Conservation (phyloP, 2,113 vertebrate species). For the Lathamus discolor region DNA sequence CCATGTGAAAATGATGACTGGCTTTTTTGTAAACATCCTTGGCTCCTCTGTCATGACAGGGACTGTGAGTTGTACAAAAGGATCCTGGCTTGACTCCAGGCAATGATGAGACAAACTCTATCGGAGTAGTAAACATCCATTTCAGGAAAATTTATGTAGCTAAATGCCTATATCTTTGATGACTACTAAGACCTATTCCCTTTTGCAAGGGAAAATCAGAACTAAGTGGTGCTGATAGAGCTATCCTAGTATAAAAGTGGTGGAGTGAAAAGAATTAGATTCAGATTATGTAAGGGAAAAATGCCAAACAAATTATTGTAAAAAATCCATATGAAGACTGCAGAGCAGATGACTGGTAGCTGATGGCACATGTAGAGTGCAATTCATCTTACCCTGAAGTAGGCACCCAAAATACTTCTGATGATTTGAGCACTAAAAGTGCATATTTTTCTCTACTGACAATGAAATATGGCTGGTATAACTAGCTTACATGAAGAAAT, state of each 20-base stretch:
- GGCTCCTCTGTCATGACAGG: neutral
- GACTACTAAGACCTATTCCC: neutral
- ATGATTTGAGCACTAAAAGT: neutral
- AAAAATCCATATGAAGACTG: neutral
- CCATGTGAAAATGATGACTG: constrained; percentile 41
- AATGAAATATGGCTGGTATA: neutral
- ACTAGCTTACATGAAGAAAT: neutral
- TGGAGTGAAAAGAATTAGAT: neutral
- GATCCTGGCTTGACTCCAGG: constrained; percentile 47
- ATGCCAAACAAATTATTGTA: neutral
- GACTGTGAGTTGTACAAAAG: constrained; percentile 35
- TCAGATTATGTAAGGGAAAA: neutral
- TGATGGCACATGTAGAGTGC: neutral
- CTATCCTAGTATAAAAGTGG: neutral
- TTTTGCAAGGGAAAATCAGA: constrained; percentile 3
- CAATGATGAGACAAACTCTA: constrained; percentile 14
- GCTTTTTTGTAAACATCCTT: constrained; percentile 52
- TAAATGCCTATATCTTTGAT: neutral
- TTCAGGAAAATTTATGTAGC: neutral
- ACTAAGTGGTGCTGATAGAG: neutral
- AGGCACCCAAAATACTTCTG: neutral
- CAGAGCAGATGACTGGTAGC: neutral
- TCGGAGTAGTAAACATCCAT: constrained; percentile 45
- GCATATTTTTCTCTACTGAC: neutral
- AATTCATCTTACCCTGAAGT: neutral